Evolutionary conservation across 2,888 invertebrate genomes (phyloP).

Genomic region (Eurytoma californica): DNA sequence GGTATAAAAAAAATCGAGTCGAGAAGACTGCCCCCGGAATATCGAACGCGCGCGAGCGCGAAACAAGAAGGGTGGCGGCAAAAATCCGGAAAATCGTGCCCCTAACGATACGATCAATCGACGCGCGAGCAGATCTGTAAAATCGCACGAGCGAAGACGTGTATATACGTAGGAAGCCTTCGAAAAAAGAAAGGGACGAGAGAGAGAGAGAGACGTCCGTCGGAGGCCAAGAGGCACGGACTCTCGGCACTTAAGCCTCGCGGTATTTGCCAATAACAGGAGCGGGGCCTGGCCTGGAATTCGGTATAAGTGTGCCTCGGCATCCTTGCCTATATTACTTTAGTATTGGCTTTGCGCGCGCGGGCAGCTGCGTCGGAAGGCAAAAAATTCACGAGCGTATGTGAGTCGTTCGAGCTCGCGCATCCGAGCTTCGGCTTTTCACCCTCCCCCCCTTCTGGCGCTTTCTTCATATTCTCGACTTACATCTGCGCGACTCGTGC

Average conservation of each 20-base stretch:
- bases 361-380: background rate
- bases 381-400: conserved; percentile 57
- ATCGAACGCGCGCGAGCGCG: background rate
- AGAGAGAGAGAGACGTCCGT: background rate
- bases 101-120: conserved; percentile 24
- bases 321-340: conserved; percentile 66
- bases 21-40: background rate
- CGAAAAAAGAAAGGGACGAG: background rate
- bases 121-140: background rate
- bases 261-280: conserved; percentile 65
- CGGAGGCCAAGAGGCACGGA: background rate
- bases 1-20: background rate
- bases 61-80: background rate
- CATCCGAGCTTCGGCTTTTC: background rate
- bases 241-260: conserved; percentile 35
- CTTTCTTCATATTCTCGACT: background rate
- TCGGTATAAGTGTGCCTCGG: conserved; percentile 67
- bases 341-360: conserved; percentile 61
- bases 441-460: background rate
- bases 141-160: background rate
- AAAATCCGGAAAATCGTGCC: conserved; percentile 34
- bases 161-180: too few relatives aligned
- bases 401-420: conserved; percentile 6
- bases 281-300: conserved; percentile 66
- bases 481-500: background rate